Evolutionary conservation across 2,797 vertebrate genomes (phyloP), one percentile per base, ranked within the genome.

Genomic region (Forpus xanthops): DNA sequence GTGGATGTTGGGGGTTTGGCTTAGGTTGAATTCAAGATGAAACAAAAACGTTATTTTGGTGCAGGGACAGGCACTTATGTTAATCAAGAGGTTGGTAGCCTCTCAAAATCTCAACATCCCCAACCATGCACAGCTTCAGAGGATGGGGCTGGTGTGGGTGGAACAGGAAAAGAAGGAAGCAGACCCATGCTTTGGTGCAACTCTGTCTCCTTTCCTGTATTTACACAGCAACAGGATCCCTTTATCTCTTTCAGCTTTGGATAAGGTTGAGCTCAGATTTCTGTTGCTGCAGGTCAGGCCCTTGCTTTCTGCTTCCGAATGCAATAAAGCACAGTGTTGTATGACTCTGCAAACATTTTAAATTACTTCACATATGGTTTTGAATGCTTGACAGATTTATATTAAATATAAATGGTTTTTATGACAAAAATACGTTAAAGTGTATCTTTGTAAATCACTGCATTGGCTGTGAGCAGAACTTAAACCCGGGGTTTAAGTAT

Each of bases 311-410:
- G 65, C 82, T 65, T 93, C n/a, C 47, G 45, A 74, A 80, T 55
- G 58, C 52, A 83, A 81, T 84, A 78, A 83, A 92, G 39, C 5
- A 5, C 70, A 55, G 35, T 71, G 37, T 82, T 90, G 85, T 87
- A 80, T 0, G 3, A 83, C 28, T 87, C 53, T 10, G 20, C 77
- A 85, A 77, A 62, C 82, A 75, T 80, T 95, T 89, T 23, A 83
- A 92, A 96, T 82, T 89, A 92, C 73, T 94, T 89, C 82, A 78
- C 76, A 58, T 85, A 72, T 44, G 49, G 53, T 83, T 95, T 92
- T 85, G 87, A 85, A 93, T 75, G 87, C 78, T 92, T 89, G 93
- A 87, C 75, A 89, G 74, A 91, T 93, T 94, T 85, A 90, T 89
- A 95, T 91, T 91, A 94, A 94, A 95, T 85, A 74, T 79, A 96